Evolutionary conservation across 2,113 vertebrate genomes (phyloP), one percentile per base, ranked within the genome.

Genomic region (Alouatta palliata): DNA sequence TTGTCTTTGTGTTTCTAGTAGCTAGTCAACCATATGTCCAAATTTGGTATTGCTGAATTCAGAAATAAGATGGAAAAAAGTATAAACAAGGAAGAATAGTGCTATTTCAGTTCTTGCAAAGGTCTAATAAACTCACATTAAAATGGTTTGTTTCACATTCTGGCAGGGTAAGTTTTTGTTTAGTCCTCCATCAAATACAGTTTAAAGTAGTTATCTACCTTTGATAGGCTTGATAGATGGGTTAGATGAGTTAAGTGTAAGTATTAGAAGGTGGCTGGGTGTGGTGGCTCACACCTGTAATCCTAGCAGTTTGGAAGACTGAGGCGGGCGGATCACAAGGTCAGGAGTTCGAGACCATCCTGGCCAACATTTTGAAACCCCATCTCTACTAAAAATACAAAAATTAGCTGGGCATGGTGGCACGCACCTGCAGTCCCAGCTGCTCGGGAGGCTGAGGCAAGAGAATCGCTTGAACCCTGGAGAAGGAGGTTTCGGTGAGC

Each of bases 171-270:
- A 64, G 0, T 5, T 20, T 79, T 58, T 20, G 54, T 45, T 45
- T 68, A n/a, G 10, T 45, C 37, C 52, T 4, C 56, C 17, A 7
- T 10, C n/a, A 23, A 14, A n/a, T 54, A 77, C 43, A 35, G 54
- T 64, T 43, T 66, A 76, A 54, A 73, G 3, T 13, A 16, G 1
- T 32, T 37, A 30, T 9, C 54, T 30, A 6, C 79, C 10, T 47
- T 66, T 75, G 9, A n/a, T 3, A n/a, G 66, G 77, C 20, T 17
- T 45, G 70, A 45, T 30, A 1, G 27, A 8, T 27, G 43, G 86
- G 21, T 30, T 73, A 30, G 40, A 12, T 0, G 13, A 52, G 56
- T 45, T 13, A 6, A 1, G 2, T 3, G 11, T 12, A 25, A 23
- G 6, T 54, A 5, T 27, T 87, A 12, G 8, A 27, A 73, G 9